Conservation (phyloP, 2,797 vertebrate genomes). For the Malurus splendens region DNA sequence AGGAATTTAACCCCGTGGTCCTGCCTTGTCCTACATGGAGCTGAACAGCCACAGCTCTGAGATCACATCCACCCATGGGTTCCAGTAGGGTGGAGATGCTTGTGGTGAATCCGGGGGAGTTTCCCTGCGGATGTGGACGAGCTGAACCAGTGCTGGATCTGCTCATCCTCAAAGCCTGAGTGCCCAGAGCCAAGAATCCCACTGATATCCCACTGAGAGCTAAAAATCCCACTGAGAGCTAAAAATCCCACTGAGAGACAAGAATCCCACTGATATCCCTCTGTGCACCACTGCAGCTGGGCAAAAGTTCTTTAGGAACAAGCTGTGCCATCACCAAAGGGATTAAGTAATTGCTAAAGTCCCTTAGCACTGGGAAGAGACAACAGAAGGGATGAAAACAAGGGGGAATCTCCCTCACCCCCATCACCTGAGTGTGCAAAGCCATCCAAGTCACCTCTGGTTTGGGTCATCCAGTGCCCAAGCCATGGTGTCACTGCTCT, state of each 20-base stretch:
- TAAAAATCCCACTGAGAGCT: rapidly evolving
- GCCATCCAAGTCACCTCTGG: neutral
- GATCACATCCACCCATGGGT: rapidly evolving
- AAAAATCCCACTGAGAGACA: rapidly evolving
- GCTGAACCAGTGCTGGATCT: neutral
- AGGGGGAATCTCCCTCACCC: neutral
- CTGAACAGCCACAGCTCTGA: neutral
- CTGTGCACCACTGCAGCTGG: neutral
- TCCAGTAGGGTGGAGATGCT: neutral
- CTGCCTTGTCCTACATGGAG: neutral
- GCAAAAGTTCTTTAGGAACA: neutral
- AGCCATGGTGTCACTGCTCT: neutral
- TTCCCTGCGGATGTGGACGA: neutral
- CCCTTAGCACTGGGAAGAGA: neutral
- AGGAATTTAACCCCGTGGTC: rapidly evolving
- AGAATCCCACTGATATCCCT: neutral
- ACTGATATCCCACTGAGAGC: neutral
- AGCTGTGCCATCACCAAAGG: neutral
- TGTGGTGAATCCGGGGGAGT: neutral
- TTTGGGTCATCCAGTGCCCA: neutral
- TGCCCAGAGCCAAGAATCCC: rapidly evolving
- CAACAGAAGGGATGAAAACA: neutral
- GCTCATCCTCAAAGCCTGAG: neutral
- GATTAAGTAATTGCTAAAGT: neutral
- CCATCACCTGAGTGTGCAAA: neutral